These are phyloP conservation scores for Drosophila elegans DNA, from an alignment of 1,140 invertebrate species.

Conservation along the genomic window DNA sequence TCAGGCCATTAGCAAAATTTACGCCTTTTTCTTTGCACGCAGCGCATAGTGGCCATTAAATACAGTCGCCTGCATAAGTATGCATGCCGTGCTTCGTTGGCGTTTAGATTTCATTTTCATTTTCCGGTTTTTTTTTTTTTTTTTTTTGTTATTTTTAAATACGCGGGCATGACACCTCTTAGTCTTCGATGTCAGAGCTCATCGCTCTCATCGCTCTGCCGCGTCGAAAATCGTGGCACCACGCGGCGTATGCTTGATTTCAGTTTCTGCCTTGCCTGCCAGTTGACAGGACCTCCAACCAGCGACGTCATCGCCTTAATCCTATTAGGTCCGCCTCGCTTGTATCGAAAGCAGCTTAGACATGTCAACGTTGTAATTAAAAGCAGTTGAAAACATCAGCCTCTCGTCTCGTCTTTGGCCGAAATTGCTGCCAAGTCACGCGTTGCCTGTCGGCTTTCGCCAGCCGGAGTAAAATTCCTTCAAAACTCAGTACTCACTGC, in stretches of 20 bases:
- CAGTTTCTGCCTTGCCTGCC: conserved; percentile 6
- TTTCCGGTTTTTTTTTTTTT: conserved; percentile 13
- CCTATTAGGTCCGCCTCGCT: conserved; percentile 69
- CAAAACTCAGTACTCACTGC: neutral
- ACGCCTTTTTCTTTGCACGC: conserved; percentile 83
- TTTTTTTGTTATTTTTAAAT: conserved; percentile 46
- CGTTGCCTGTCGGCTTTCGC: conserved; percentile 67
- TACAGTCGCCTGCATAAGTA: conserved; percentile 82
- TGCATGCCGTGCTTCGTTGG: conserved; percentile 56
- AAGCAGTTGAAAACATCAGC: conserved; percentile 77
- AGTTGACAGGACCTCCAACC: conserved; percentile 46
- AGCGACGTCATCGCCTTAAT: conserved; percentile 57
- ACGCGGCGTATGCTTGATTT: conserved; percentile 67
- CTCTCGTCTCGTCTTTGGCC: conserved; percentile 14
- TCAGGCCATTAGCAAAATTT: conserved; percentile 85
- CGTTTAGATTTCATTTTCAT: conserved; percentile 67
- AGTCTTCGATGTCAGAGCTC: neutral
- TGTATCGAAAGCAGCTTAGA: conserved; percentile 81
- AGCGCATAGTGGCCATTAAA: conserved; percentile 81
- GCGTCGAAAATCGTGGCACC: conserved; percentile 33
- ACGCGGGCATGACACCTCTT: conserved; percentile 44
- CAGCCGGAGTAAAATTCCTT: conserved; percentile 3
- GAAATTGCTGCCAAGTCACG: conserved; percentile 72
- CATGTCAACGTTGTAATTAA: conserved; percentile 81
- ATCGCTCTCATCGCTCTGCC: conserved; percentile 9